Conservation (phyloP, 2,888 invertebrate genomes). For the Melikaiella ostensackeni region DNA sequence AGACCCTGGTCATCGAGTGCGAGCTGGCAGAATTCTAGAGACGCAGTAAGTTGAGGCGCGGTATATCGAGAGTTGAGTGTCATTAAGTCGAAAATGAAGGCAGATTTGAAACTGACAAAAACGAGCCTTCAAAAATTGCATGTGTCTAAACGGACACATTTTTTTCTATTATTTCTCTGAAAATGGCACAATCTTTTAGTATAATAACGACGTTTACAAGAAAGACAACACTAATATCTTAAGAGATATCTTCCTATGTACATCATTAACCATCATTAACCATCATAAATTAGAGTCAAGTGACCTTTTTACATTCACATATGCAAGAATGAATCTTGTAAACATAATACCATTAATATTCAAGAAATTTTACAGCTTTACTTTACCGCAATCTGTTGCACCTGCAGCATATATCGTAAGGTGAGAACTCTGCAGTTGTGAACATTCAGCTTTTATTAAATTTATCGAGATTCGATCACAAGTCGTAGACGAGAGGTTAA, state of each 20-base stretch:
- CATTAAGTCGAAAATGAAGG: too few relatives aligned
- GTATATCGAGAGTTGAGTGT: too few relatives aligned
- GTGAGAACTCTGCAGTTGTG: slow-evolving; percentile 1
- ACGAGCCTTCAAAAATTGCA: too few relatives aligned
- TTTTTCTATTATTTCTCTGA: too few relatives aligned
- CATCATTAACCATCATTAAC: not conserved
- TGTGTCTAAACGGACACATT: too few relatives aligned
- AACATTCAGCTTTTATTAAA: slow-evolving; percentile 8
- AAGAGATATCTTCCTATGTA: too few relatives aligned
- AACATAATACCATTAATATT: slow-evolving; percentile 7
- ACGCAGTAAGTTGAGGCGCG: too few relatives aligned
- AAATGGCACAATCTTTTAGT: too few relatives aligned
- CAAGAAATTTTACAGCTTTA: not conserved
- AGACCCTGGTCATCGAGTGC: too few relatives aligned
- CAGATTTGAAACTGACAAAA: too few relatives aligned
- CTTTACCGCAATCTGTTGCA: slow-evolving; percentile 10
- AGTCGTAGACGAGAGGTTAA: slow-evolving; percentile 6
- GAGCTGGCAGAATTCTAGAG: too few relatives aligned
- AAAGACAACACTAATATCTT: too few relatives aligned
- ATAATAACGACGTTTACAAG: not conserved
- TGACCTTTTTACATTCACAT: not conserved
- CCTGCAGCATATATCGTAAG: not conserved
- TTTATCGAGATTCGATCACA: slow-evolving; percentile 8
- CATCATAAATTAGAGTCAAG: not conserved
- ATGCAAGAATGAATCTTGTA: not conserved